These are phyloP conservation scores for Meandrusa payeni DNA, from an alignment of 2,888 invertebrate species.

Conservation along the genomic window DNA sequence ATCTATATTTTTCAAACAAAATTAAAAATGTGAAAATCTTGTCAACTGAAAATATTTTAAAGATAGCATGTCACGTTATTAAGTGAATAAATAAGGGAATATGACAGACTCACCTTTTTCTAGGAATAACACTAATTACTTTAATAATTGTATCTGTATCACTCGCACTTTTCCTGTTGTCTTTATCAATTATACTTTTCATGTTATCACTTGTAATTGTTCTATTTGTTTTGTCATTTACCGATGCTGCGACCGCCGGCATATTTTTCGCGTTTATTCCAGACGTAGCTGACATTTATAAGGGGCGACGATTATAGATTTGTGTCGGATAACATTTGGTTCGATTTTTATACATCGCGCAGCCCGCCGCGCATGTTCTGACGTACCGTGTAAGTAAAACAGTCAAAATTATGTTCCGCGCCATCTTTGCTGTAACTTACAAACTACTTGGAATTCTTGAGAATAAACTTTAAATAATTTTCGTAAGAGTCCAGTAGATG, in stretches of 20 bases:
- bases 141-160: conserved; percentile 55
- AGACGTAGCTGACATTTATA: conserved; percentile 65
- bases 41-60: too few species aligned
- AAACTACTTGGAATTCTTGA: neutral
- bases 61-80: too few species aligned
- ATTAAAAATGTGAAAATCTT: too few species aligned
- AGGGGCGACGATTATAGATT: conserved; percentile 72
- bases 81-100: conserved; percentile 30
- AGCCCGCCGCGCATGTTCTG: conserved; percentile 71
- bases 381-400: conserved; percentile 52
- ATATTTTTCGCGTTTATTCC: conserved; percentile 46
- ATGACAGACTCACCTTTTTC: conserved; percentile 58
- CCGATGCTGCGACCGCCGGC: conserved; percentile 38
- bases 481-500: neutral
- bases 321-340: conserved; percentile 67
- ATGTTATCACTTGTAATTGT: conserved; percentile 45
- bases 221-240: conserved; percentile 33
- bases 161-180: conserved; percentile 44
- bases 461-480: neutral
- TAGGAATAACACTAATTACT: conserved; percentile 75
- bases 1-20: too few species aligned
- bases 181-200: conserved; percentile 54
- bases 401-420: conserved; percentile 35
- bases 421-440: conserved; percentile 36
- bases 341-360: conserved; percentile 77